Evolutionary conservation across 2,113 vertebrate genomes (phyloP), one percentile per base, ranked within the genome.

Genomic region (Hydrolagus affinis): DNA sequence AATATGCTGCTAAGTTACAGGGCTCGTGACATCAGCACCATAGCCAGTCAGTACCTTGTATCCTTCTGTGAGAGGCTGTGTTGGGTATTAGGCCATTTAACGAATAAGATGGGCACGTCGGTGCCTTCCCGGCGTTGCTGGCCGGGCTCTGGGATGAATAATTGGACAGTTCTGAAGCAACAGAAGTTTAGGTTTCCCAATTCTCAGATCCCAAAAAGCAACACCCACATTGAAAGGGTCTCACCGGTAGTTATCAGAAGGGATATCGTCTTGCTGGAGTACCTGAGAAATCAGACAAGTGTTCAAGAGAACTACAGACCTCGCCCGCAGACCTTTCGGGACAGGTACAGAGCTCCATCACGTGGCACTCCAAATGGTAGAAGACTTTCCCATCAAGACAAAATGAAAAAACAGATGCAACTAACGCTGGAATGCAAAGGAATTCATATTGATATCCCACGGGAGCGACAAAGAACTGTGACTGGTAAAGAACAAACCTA

Each of bases 21-120:
- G 30, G 17, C 14, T 25, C 78, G 32, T 83, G 78, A 66, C 78
- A 83, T 30, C 25, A 83, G 78, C 78, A 83, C 60, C 78, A 11
- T 3, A 19, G 78, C 78, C 60, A 66, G 78, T 68, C 60, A 83
- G 62, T n/a, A 62, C 11, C 28, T 59, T n/a, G 23, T 15, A 80
- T 28, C 9, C 30, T 64, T 25, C 60, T 83, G 25, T 28, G 64
- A 19, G 25, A 30, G 11, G 19, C 28, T 64, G 78, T 30, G 28
- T 73, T 19, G 28, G 73, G 32, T 19, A n/a, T 75, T 9, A 21
- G 15, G 62, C 10, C 28, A 68, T 15, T 62, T 17, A 32, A 62
- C 60, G 32, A 83, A 66, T 19, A 83, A 66, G 78, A 83, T 83
- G 78, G 78, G 78, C 62, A 66, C 78, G 30, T 83, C 78, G 1